These are phyloP conservation scores for Bombus polaris DNA, from an alignment of 1,140 invertebrate genomes.

Conservation along the genomic window DNA sequence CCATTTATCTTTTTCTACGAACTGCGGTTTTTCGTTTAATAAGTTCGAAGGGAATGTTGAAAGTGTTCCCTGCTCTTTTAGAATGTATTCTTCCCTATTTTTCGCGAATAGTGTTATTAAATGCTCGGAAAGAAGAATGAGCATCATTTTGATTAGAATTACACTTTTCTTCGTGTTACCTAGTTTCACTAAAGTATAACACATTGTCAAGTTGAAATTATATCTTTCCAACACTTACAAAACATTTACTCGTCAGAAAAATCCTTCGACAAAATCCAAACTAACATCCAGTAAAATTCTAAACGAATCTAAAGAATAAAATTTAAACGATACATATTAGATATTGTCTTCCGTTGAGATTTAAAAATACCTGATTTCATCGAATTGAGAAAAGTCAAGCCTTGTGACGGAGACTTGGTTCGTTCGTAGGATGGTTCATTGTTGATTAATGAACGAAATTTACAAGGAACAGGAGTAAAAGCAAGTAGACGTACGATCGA, in stretches of 20 bases:
- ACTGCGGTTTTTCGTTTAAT: neutral
- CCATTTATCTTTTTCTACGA: neutral
- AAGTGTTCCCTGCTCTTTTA: neutral
- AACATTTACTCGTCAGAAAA: neutral
- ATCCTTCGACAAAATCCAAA: neutral
- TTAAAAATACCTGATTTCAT: neutral
- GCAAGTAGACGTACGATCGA: neutral
- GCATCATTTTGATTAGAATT: neutral
- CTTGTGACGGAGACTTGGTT: neutral
- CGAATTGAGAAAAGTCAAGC: neutral
- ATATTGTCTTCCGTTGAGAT: neutral
- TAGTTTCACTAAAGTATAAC: too few relatives aligned
- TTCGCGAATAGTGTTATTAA: neutral
- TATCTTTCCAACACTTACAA: too few relatives aligned
- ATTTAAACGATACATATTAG: neutral
- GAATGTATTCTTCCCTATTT: neutral
- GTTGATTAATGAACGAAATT: slow-evolving; percentile 10
- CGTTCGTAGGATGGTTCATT: neutral
- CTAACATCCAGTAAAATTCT: neutral
- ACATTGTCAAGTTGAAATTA: too few relatives aligned
- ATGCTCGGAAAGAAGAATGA: neutral
- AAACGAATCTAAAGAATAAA: too few relatives aligned
- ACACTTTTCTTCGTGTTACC: neutral
- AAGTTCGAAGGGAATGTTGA: neutral
- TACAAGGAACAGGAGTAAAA: neutral